Base-by-base conservation (phyloP, 2,888 invertebrate genomes). In the Cheilosia variabilis region DNA sequence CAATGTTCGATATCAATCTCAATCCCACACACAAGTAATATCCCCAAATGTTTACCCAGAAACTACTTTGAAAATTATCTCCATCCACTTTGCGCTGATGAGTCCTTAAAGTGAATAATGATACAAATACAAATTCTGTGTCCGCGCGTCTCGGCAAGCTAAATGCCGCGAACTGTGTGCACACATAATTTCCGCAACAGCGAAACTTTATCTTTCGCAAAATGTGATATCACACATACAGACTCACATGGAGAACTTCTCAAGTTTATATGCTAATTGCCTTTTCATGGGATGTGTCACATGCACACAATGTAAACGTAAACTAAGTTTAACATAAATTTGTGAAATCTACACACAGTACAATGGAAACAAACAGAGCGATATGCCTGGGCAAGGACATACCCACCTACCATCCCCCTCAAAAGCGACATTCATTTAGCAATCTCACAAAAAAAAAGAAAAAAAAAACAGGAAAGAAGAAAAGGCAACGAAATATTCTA, bases 181-280 rank as follows among this genome's bases (percentile, higher is more conserved):
- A 62, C 65, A 82, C 72, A 83, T 75, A 65, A 84, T 84, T 73
- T 79, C 63, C 63, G 78, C 73, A 52, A 47, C 47, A 57, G 43
- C 47, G 50, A 79, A 80, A 75, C 75, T 79, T 76, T 84, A 75
- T 71, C 75, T 55, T 69, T n/a, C 17, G n/a, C 79, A 63, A 65
- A 79, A 58, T 68, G 17, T 52, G 50, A 50, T 57, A 41, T 24
- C n/a, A 53, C 27, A 55, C 55, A 73, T 34, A 17, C 43, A 47
- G 13, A n/a, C 27, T 2, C 3, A 41, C 2, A 58, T 17, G 7
- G 24, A 43, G 37, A 55, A 66, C 55, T 50, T 22, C 47, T 73
- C 41, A 57, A 83, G 73, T 76, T 66, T 80, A 80, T 80, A 84
- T 80, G 84, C 84, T 84, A 84, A 84, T 84, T 80, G 65, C 60